A percentile compares a stretch with the other conserved stretches of the same genome.
Evolutionary conservation across 2,797 vertebrate genomes (phyloP).

Genomic region (Cossypha niveicapilla): DNA sequence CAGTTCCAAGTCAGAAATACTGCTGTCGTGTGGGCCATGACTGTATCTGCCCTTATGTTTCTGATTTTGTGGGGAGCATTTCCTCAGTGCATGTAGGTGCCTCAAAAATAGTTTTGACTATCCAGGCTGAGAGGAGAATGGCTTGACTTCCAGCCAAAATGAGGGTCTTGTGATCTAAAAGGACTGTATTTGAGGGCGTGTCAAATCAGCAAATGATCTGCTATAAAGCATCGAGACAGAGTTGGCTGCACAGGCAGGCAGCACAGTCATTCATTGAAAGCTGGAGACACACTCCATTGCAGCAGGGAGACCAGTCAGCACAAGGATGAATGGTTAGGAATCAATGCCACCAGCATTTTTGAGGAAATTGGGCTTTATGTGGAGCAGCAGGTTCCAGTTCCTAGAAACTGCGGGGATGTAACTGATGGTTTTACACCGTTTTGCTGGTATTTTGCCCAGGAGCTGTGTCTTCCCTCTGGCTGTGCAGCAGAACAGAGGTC

Average conservation of each 20-base stretch:
- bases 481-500: neutral
- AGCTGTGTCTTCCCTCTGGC: neutral
- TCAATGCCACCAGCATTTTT: neutral
- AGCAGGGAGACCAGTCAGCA: neutral
- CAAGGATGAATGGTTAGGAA: neutral
- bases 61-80: neutral
- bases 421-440: neutral
- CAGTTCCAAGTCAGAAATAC: neutral
- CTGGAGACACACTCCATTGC: neutral
- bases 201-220: constrained; percentile 23
- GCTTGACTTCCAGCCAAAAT: neutral
- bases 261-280: neutral
- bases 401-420: neutral
- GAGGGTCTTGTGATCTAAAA: constrained; percentile 1
- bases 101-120: neutral
- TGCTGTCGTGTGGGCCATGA: neutral
- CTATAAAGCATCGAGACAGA: neutral
- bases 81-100: neutral
- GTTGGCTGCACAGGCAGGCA: neutral
- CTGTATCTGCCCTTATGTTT: neutral
- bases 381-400: neutral
- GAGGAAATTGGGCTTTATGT: neutral
- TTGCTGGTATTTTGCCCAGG: neutral
- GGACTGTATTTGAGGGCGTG: neutral
- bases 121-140: neutral